Conservation (phyloP, 2,797 vertebrate species). For the Halcyon badia region DNA sequence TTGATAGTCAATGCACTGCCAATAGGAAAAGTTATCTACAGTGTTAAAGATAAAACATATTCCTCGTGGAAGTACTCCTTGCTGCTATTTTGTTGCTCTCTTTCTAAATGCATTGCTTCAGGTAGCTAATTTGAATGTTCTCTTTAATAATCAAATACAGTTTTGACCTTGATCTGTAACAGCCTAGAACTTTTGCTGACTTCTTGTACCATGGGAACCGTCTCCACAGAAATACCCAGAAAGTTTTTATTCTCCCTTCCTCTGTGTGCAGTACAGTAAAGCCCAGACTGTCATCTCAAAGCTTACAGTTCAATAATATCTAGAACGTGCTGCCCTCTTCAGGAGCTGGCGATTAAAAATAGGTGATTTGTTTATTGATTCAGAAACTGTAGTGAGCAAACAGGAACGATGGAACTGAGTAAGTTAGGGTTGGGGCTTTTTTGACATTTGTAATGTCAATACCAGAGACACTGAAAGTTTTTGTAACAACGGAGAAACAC, state of each 20-base stretch:
- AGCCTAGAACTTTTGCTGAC: constrained; percentile 71
- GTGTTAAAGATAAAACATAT: constrained; percentile 87
- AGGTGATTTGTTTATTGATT: constrained; percentile 49
- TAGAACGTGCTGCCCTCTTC: constrained; percentile 89
- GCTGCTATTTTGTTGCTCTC: constrained; percentile 77
- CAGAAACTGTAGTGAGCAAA: constrained; percentile 36
- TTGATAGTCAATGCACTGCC: constrained; percentile 84
- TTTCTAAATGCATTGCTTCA: constrained; percentile 78
- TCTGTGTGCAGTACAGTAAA: constrained; percentile 57
- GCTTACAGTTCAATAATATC: constrained; percentile 81
- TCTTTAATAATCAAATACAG: constrained; percentile 82
- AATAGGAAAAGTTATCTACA: constrained; percentile 84
- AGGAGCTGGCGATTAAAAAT: constrained; percentile 79
- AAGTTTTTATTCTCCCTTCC: constrained; percentile 32
- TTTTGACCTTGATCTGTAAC: constrained; percentile 81
- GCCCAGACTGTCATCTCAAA: constrained; percentile 75
- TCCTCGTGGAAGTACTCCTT: constrained; percentile 79
- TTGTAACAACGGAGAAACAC: not conserved
- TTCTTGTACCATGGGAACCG: constrained; percentile 61
- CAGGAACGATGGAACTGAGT: not conserved
- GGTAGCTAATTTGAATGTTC: constrained; percentile 81
- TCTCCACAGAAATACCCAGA: constrained; percentile 71
- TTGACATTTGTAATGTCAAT: not conserved
- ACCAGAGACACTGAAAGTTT: not conserved
- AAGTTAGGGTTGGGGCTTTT: not conserved